A percentile compares a stretch with the other conserved stretches of the same genome.
These are phyloP conservation scores for Nysson spinosus DNA, from an alignment of 2,888 invertebrate genomes.

Conservation along the genomic window DNA sequence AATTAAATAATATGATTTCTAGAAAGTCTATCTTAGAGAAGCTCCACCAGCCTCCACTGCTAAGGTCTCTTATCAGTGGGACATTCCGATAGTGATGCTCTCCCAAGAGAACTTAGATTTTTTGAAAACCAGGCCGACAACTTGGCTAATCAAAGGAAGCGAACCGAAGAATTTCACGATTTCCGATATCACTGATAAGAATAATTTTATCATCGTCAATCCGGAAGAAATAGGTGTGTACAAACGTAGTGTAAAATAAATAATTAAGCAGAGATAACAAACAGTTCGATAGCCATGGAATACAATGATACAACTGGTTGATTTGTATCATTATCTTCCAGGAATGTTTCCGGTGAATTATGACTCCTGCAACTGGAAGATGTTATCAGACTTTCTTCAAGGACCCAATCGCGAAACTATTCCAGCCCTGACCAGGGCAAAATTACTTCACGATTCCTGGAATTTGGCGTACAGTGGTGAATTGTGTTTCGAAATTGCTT, in stretches of 20 bases:
- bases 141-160: constrained; percentile 82
- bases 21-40: constrained; percentile 86
- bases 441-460: constrained; percentile 88
- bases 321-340: too few relatives aligned
- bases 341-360: constrained; percentile 92
- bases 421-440: constrained; percentile 86
- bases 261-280: neutral
- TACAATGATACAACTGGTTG: too few relatives aligned
- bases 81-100: constrained; percentile 84
- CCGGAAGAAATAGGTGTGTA: constrained; percentile 90
- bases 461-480: constrained; percentile 88
- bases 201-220: constrained; percentile 87
- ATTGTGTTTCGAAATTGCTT: constrained; percentile 85
- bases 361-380: constrained; percentile 87
- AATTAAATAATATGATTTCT: constrained; percentile 43
- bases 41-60: constrained; percentile 82
- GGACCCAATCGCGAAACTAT: constrained; percentile 77
- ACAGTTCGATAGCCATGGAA: neutral
- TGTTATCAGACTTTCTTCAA: constrained; percentile 82
- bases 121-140: constrained; percentile 79
- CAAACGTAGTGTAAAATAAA: neutral
- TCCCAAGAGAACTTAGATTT: constrained; percentile 82
- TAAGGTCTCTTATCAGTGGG: constrained; percentile 83
- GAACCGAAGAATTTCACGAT: constrained; percentile 78
- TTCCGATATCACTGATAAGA: constrained; percentile 79